Evolutionary conservation across 2,797 vertebrate species (phyloP), one percentile per base, ranked within the genome.

Genomic region (Thunnus albacares): DNA sequence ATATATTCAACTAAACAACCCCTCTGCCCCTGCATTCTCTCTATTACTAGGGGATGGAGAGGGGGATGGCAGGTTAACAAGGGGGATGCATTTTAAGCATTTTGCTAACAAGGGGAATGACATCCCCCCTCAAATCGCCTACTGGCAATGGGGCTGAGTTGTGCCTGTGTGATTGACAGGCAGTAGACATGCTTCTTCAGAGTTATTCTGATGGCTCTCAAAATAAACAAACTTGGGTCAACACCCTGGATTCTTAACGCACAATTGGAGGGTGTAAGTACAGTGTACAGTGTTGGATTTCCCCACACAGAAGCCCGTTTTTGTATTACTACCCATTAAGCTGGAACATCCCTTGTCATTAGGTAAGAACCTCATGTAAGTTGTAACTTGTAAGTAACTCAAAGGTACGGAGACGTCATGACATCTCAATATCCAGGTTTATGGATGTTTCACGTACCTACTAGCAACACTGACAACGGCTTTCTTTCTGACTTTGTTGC

Each of bases 141-240:
- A 38, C 38, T 2, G 38, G 38, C 11, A 38, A 38, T 75, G 59
- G 30, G 49, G 67, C 52, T 49, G 71, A 63, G 38, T 35, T 76
- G 71, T 60, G 35, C n/a, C 53, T 62, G 35, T 73, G 49, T 79
- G 71, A 82, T 64, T 75, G 75, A 81, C 78, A 81, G 71, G 30
- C 22, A 24, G 75, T 61, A 75, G 70, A 64, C 61, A 51, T 65
- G 64, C 26, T 52, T 57, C 41, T 43, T 57, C 47, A 49, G 30
- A 33, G 49, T 1, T 51, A 49, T 78, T 52, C 55, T 71, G 70
- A 81, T 70, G 45, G 62, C 55, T 35, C 62, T 77, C 47, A 65
- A 51, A 76, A 77, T 76, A 76, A 85, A 68, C 51, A 77, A 75
- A 73, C 38, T 61, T 22, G 30, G 57, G 28, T 35, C 17, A 60